phyloP scores from a whole-genome alignment of 2,888 invertebrate species.

The Cheilosia variabilis region DNA sequence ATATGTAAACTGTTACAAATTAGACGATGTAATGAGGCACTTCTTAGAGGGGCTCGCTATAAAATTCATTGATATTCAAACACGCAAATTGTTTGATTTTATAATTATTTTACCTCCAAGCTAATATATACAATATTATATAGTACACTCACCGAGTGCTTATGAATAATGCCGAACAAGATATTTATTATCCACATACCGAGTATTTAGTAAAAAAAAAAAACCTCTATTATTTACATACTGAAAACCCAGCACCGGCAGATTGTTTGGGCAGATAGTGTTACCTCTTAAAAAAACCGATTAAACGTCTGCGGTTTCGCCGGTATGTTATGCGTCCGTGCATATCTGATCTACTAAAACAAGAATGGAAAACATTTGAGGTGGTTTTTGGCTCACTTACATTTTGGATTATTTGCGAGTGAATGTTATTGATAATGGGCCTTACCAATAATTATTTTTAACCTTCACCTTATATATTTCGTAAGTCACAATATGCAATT shows the following conservation, averaged over 20 bases:
- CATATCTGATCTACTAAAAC: slow-evolving; percentile 46
- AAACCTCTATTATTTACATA: slow-evolving; percentile 36
- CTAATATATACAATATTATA: neutral
- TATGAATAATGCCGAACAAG: slow-evolving; percentile 1
- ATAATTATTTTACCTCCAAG: slow-evolving; percentile 20
- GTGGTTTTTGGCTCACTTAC: neutral
- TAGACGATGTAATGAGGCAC: neutral
- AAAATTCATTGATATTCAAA: slow-evolving; percentile 7
- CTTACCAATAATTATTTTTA: no score
- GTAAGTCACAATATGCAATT: no score
- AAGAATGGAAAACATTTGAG: slow-evolving; percentile 21
- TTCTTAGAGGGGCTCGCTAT: neutral
- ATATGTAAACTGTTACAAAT: slow-evolving; percentile 36
- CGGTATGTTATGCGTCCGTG: slow-evolving; percentile 55
- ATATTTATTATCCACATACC: neutral
- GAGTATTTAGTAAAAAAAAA: neutral
- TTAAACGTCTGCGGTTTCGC: slow-evolving; percentile 56
- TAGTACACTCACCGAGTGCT: neutral
- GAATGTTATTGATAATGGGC: neutral
- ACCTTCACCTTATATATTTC: no score
- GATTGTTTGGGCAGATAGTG: slow-evolving; percentile 27
- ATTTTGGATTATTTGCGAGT: neutral
- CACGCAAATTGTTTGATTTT: slow-evolving; percentile 51
- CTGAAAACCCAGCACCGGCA: slow-evolving; percentile 48
- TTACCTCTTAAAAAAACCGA: slow-evolving; percentile 66